Evolutionary conservation across 2,797 vertebrate species (phyloP).

Genomic region (Chelonia mydas): DNA sequence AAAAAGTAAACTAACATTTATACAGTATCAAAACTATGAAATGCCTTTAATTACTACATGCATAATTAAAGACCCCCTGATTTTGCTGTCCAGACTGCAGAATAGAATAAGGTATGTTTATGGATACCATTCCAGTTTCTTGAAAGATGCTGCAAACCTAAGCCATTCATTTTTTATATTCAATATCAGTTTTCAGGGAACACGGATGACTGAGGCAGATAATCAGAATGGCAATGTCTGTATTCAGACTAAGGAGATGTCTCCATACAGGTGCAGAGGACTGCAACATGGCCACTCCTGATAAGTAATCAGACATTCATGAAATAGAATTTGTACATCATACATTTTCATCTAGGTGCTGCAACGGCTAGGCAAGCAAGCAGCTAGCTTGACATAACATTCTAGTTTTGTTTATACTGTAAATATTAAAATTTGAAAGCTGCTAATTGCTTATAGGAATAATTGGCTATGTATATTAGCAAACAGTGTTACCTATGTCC

Average conservation of each 20-base stretch:
- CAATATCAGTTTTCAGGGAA: not conserved
- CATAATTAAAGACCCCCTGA: not conserved
- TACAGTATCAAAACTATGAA: not conserved
- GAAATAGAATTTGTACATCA: not conserved
- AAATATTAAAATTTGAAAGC: not conserved
- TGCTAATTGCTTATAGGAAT: not conserved
- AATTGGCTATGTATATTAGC: not conserved
- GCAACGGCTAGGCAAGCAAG: not conserved
- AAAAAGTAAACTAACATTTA: not conserved
- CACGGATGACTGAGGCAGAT: not conserved
- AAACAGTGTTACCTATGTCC: not conserved
- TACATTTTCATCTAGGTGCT: not conserved
- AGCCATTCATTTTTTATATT: not conserved
- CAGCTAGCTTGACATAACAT: not conserved
- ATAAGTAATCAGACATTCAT: not conserved
- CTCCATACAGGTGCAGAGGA: not conserved
- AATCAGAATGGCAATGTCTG: not conserved
- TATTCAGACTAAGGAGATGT: not conserved
- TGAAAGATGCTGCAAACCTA: not conserved
- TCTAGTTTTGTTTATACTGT: not conserved
- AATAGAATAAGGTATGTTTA: not conserved
- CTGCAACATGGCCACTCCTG: not conserved
- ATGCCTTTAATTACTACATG: not conserved
- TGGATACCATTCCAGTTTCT: not conserved
- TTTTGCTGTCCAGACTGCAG: not conserved